Base-by-base conservation (phyloP, 2,113 vertebrate species). In the Struthidea cinerea region DNA sequence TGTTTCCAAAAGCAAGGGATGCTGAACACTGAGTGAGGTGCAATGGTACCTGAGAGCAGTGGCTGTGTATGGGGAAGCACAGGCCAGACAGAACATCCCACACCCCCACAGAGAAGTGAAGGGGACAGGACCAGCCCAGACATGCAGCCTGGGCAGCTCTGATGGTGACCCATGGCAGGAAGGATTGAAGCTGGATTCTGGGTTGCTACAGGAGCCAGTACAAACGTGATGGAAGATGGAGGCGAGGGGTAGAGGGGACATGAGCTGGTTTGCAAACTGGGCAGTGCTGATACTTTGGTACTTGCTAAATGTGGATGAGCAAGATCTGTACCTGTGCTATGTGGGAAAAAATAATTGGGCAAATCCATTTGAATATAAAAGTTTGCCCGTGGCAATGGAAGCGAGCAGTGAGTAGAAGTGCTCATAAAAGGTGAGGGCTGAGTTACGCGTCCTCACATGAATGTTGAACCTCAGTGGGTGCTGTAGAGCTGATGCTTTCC, bases 361-460 rank as follows among this genome's bases (percentile, higher is more conserved):
- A 81, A 64, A 77, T 69, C 49, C 3, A 1, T 30, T 52, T 71
- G 24, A 56, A 37, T 46, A 17, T 9, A 10, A 59, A 68, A 64
- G 49, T 50, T 73, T 90, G 21, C 74, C n/a, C 0, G 0, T 49
- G 44, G 64, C 55, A 59, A 4, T 2, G 21, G 59, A 59, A 32
- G 33, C 0, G 4, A 68, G 49, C 12, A 68, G 44, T 5, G 23
- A 53, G 32, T 73, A 30, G 39, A 67, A 69, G 10, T 16, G 8
- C 39, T 24, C 23, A 3, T 13, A 8, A 53, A 69, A 24, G 46
- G 44, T 35, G 80, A 56, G 42, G 33, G 20, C 63, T 61, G 68
- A 30, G 5, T 13, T 65, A 1, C 0, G 5, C 23, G 32, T 39
- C 42, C 49, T 59, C 59, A 10, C 0, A 0, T 16, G 53, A 32